Conservation (phyloP, 2,113 vertebrate species). For the Aramus guarauna region DNA sequence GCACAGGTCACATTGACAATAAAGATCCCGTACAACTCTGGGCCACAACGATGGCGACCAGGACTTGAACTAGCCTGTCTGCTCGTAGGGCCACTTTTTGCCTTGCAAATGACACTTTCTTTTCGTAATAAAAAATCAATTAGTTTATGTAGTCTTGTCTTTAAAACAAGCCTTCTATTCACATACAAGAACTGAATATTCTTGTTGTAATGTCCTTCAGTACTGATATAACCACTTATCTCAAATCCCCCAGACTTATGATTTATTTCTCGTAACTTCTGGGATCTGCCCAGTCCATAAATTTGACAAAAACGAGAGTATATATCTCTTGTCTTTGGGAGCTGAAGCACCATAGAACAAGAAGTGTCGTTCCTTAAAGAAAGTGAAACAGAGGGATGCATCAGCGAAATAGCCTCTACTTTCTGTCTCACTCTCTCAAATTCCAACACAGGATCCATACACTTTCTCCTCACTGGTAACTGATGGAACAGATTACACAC, state of each 20-base stretch:
- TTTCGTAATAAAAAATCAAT: slow-evolving; percentile 86
- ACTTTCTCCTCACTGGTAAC: slow-evolving; percentile 88
- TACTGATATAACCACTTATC: slow-evolving; percentile 83
- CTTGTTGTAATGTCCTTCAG: slow-evolving; percentile 91
- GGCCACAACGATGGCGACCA: slow-evolving; percentile 70
- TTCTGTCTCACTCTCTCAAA: slow-evolving; percentile 87
- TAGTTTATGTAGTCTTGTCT: slow-evolving; percentile 91
- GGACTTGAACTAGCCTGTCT: slow-evolving; percentile 72
- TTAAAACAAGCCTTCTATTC: slow-evolving; percentile 88
- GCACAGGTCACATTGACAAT: slow-evolving; percentile 87
- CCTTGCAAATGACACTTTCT: slow-evolving; percentile 78
- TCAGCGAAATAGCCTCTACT: slow-evolving; percentile 86
- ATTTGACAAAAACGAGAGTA: slow-evolving; percentile 92
- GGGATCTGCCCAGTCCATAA: slow-evolving; percentile 80
- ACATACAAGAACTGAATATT: slow-evolving; percentile 92
- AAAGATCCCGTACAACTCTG: slow-evolving; percentile 85
- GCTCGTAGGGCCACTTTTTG: slow-evolving; percentile 60
- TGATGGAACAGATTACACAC: slow-evolving; percentile 89
- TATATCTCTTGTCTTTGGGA: slow-evolving; percentile 84
- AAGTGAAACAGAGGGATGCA: slow-evolving; percentile 90
- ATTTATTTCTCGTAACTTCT: slow-evolving; percentile 85
- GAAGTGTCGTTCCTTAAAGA: slow-evolving; percentile 88
- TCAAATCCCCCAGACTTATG: slow-evolving; percentile 79
- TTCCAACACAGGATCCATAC: slow-evolving; percentile 84
- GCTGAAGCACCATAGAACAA: slow-evolving; percentile 86